These are phyloP conservation scores for Bovichtus variegatus DNA, from an alignment of 2,797 vertebrate species.

Conservation along the genomic window DNA sequence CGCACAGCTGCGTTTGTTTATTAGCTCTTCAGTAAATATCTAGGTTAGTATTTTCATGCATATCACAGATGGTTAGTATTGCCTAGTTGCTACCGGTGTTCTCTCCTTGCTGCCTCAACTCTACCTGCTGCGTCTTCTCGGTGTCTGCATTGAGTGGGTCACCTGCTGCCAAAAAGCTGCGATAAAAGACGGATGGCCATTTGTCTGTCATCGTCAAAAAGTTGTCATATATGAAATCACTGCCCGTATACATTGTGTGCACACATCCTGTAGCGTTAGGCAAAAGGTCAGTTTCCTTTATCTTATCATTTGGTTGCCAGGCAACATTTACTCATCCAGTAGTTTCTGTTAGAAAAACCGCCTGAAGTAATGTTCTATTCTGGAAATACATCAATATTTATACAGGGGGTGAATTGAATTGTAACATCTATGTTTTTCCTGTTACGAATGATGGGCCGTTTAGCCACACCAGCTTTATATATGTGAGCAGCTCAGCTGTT, in stretches of 20 bases:
- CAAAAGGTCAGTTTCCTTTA: slow-evolving; percentile 23
- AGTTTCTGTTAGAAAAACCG: slow-evolving; percentile 15
- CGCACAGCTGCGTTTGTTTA: slow-evolving; percentile 22
- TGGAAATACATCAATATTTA: slow-evolving; percentile 37
- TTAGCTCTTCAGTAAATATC: slow-evolving; percentile 10
- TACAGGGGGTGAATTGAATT: slow-evolving; percentile 4
- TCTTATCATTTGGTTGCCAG: slow-evolving; percentile 50
- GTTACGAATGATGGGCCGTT: neutral
- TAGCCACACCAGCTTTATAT: slow-evolving; percentile 10
- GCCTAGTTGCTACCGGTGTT: neutral
- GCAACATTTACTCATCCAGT: slow-evolving; percentile 53
- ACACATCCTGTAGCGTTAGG: slow-evolving; percentile 24
- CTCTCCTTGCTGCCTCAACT: neutral
- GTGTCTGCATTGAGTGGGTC: neutral
- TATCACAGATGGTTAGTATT: slow-evolving; percentile 6
- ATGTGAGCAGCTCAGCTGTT: slow-evolving; percentile 4
- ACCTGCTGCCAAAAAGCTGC: slow-evolving; percentile 12
- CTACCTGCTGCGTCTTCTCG: neutral
- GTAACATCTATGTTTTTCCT: slow-evolving; percentile 12
- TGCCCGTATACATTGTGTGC: slow-evolving; percentile 30
- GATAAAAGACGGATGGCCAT: slow-evolving; percentile 29
- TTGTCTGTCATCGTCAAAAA: slow-evolving; percentile 36
- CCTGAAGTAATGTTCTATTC: slow-evolving; percentile 47
- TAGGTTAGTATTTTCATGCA: neutral
- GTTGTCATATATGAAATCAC: slow-evolving; percentile 54